A percentile compares a stretch with the other conserved stretches of the same genome.
phyloP scores from a whole-genome alignment of 2,113 vertebrate genomes.

The Rhea americana region DNA sequence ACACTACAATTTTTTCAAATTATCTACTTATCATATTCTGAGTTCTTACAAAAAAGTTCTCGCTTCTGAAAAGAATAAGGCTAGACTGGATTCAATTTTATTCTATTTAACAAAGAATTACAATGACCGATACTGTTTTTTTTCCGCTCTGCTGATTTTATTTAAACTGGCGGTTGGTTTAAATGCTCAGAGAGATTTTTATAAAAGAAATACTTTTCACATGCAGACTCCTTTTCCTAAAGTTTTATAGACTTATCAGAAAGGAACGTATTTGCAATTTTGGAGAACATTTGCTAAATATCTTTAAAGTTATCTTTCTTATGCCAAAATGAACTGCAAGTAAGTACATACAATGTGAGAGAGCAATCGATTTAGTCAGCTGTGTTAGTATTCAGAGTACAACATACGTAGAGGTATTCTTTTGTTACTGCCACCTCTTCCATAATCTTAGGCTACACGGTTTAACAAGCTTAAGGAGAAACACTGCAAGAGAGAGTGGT shows the following conservation, averaged over 20 bases:
- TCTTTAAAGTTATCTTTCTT: not conserved
- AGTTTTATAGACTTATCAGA: not conserved
- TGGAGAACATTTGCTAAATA: not conserved
- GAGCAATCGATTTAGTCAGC: not conserved
- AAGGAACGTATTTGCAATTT: not conserved
- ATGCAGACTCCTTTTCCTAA: not conserved
- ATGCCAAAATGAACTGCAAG: not conserved
- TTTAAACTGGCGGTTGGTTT: not conserved
- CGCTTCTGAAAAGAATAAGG: not conserved
- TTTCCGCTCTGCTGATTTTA: not conserved
- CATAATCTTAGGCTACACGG: not conserved
- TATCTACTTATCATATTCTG: not conserved
- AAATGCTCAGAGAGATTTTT: constrained; percentile 3
- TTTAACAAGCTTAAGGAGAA: not conserved
- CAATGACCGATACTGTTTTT: not conserved
- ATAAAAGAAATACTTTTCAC: not conserved
- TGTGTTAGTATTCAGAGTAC: not conserved
- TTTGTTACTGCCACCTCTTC: not conserved
- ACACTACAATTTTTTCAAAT: not conserved
- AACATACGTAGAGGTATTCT: not conserved
- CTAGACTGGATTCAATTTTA: not conserved
- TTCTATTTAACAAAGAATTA: not conserved
- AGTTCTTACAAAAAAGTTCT: not conserved
- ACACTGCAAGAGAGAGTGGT: not conserved
- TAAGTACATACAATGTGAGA: not conserved